Conservation (phyloP, 1,140 invertebrate genomes). For the Dinothrombium tinctorium region DNA sequence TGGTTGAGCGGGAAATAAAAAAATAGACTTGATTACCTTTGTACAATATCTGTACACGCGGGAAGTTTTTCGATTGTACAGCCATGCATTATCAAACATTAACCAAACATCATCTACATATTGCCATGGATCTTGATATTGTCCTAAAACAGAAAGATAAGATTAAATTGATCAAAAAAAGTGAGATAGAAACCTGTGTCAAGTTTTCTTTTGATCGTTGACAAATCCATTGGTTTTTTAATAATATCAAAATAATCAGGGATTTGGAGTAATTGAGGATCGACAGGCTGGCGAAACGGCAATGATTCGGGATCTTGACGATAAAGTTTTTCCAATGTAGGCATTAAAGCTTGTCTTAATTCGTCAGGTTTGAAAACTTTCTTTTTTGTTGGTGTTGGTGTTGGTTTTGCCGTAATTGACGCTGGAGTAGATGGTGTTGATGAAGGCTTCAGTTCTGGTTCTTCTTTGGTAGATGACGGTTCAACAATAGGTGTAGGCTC, state of each 20-base stretch:
- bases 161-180: neutral
- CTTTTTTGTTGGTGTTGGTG: conserved; percentile 16
- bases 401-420: conserved; percentile 12
- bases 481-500: neutral
- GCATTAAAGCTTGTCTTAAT: conserved; percentile 67
- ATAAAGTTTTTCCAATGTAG: conserved; percentile 79
- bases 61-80: conserved; percentile 96
- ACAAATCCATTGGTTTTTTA: conserved; percentile 92
- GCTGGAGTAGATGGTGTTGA: conserved; percentile 25
- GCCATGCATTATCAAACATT: conserved; percentile 99
- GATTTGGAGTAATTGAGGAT: conserved; percentile 41
- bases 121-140: conserved; percentile 34
- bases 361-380: conserved; percentile 77
- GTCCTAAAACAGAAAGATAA: conserved; percentile 15
- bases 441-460: conserved; percentile 9
- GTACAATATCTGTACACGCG: conserved; percentile 92
- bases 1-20: conserved; percentile 4
- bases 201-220: conserved; percentile 79
- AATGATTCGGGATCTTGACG: conserved; percentile 80
- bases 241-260: conserved; percentile 95
- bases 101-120: conserved; percentile 99
- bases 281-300: conserved; percentile 88
- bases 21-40: conserved; percentile 40
- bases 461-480: conserved; percentile 6
- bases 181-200: conserved; percentile 33